A percentile compares a stretch with the other conserved stretches of the same genome.
phyloP scores from a whole-genome alignment of 2,888 invertebrate genomes.

The Macrosoma leucophasiata region DNA sequence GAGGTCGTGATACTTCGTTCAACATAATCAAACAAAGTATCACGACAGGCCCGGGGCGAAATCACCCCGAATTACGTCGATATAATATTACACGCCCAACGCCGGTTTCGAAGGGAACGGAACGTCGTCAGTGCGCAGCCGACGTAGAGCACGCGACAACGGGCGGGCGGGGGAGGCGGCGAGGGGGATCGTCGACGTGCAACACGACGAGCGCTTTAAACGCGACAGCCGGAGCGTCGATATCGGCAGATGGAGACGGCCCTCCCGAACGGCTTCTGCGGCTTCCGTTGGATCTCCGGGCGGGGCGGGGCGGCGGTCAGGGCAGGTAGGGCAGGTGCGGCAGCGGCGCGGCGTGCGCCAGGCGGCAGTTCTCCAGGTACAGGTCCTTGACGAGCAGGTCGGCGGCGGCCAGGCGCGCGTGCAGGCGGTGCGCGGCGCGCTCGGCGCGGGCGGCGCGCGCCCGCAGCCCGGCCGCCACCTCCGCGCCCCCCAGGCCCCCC shows the following conservation, averaged over 20 bases:
- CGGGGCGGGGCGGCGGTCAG: constrained; percentile 65
- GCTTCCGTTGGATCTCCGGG: no score
- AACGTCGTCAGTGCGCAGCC: background rate
- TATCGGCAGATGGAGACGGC: no score
- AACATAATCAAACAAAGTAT: no score
- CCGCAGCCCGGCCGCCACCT: constrained; percentile 69
- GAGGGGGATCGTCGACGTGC: background rate
- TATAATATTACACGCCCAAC: no score
- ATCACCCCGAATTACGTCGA: no score
- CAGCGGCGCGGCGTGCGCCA: constrained; percentile 74
- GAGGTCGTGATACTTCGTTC: no score
- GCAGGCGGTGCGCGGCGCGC: constrained; percentile 58
- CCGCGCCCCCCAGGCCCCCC: constrained; percentile 76
- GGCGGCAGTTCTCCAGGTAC: constrained; percentile 89
- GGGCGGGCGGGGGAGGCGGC: background rate
- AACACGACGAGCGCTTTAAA: background rate
- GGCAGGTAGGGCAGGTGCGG: constrained; percentile 77
- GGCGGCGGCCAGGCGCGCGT: constrained; percentile 63
- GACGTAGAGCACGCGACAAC: background rate
- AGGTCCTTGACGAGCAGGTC: constrained; percentile 84
- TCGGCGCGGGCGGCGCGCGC: constrained; percentile 75
- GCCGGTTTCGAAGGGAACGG: no score
- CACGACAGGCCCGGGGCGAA: no score
- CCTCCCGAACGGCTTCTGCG: no score
- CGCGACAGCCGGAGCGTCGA: background rate